A percentile compares a stretch with the other conserved stretches of the same genome.
Conservation (phyloP, 1,140 invertebrate species). For the Campoletis sonorensis region DNA sequence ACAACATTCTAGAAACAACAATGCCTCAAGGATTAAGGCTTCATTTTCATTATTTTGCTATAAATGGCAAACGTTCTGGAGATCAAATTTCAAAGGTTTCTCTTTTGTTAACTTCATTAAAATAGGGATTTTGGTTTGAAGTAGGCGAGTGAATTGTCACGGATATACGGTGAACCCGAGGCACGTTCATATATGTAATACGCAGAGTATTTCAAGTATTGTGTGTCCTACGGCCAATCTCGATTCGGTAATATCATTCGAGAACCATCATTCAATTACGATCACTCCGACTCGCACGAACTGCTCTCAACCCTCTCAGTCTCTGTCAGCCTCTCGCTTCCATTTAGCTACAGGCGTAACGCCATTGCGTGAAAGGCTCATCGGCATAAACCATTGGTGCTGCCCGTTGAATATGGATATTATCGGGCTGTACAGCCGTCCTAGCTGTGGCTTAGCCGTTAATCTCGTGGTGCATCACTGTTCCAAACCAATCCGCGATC, state of each 20-base stretch:
- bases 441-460: constrained; percentile 55
- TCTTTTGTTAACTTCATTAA: neutral
- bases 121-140: neutral
- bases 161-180: constrained; percentile 17
- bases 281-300: constrained; percentile 53
- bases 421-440: constrained; percentile 59
- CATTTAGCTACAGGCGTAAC: neutral
- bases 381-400: constrained; percentile 58
- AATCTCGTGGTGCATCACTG: constrained; percentile 47
- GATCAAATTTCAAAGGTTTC: too few relatives aligned
- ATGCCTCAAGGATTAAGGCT: too few relatives aligned
- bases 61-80: too few relatives aligned
- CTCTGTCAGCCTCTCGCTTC: neutral
- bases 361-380: constrained; percentile 44
- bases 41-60: too few relatives aligned
- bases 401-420: constrained; percentile 64
- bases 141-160: constrained; percentile 10
- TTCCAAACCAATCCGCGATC: constrained; percentile 40
- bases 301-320: constrained; percentile 26
- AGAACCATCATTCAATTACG: constrained; percentile 69
- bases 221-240: constrained; percentile 58
- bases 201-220: constrained; percentile 18
- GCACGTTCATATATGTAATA: neutral
- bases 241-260: constrained; percentile 67
- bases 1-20: too few relatives aligned